Conservation (phyloP, 2,797 vertebrate species). For the Coreius guichenoti region DNA sequence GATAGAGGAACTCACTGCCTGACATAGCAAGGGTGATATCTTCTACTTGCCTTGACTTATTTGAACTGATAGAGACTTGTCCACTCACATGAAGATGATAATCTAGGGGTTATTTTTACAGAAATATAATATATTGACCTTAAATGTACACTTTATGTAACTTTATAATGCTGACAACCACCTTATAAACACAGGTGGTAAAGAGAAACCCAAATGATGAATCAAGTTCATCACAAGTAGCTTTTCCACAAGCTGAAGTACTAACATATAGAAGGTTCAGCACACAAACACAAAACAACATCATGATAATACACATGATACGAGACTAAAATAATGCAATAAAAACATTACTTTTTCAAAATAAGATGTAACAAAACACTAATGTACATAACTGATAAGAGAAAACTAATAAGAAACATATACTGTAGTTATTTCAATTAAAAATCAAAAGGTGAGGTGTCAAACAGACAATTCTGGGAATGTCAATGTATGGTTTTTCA, state of each 20-base stretch:
- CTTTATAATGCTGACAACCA: neutral
- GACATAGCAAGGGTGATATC: neutral
- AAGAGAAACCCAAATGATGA: neutral
- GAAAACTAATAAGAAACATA: neutral
- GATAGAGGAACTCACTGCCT: constrained; percentile 15
- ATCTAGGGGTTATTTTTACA: neutral
- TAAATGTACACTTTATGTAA: neutral
- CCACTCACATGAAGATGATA: neutral
- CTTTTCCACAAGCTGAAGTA: neutral
- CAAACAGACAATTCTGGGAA: neutral
- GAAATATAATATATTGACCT: neutral
- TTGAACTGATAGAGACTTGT: neutral
- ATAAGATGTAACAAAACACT: neutral
- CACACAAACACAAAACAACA: neutral
- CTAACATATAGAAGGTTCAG: neutral
- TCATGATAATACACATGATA: neutral
- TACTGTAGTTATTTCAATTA: neutral
- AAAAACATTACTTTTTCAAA: neutral
- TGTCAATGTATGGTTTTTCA: neutral
- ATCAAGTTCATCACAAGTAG: neutral
- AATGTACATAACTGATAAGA: neutral
- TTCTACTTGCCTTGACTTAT: neutral
- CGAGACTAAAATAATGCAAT: neutral
- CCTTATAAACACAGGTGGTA: neutral
- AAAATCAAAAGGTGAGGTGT: neutral